Evolutionary conservation across 1,140 invertebrate species (phyloP).

Genomic region (Diuraphis noxia): DNA sequence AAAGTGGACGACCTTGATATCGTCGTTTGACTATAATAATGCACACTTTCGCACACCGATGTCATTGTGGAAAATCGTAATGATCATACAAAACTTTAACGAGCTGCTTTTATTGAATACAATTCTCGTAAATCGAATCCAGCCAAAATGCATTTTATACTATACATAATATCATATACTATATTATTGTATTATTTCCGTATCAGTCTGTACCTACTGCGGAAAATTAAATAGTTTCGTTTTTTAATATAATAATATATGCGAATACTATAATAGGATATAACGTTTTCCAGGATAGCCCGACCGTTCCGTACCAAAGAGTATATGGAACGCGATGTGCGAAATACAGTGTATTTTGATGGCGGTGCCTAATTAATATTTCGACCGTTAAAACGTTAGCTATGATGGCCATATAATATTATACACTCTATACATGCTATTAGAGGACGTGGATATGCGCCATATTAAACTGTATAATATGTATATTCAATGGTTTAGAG

Average conservation of each 20-base stretch:
- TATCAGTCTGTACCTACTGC: neutral
- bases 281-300: neutral
- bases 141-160: neutral
- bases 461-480: neutral
- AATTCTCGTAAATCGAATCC: neutral
- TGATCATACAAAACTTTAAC: neutral
- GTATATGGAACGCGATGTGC: neutral
- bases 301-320: neutral
- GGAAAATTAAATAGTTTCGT: neutral
- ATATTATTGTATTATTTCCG: neutral
- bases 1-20: conserved; percentile 39
- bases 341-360: neutral
- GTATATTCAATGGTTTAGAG: neutral
- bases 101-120: neutral
- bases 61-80: conserved; percentile 19
- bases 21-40: neutral
- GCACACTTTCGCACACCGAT: conserved; percentile 43
- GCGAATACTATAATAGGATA: neutral
- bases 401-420: neutral
- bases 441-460: neutral
- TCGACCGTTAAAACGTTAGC: conserved; percentile 36
- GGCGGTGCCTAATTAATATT: conserved; percentile 26
- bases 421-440: neutral
- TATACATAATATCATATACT: neutral
- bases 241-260: neutral